Evolutionary conservation across 2,113 vertebrate genomes (phyloP), one percentile per base, ranked within the genome.

Genomic region (Otus sunia): DNA sequence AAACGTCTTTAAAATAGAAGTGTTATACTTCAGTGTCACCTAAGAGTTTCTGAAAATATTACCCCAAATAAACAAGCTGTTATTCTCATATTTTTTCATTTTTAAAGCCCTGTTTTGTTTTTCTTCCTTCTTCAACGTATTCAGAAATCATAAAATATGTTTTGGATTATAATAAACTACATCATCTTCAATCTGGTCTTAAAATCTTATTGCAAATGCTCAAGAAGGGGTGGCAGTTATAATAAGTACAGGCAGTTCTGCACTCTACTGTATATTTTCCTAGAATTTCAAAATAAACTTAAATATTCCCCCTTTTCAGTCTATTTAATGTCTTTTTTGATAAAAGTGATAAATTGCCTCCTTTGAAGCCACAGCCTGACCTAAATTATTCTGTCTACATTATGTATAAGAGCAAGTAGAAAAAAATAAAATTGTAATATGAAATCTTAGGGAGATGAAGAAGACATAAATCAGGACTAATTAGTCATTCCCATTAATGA

Each of bases 371-470:
- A 90, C 88, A 72, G 26, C 19, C 59, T 93, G 71, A 63, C 68
- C 82, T 92, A 85, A 80, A 67, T 97, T 97, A 93, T 80, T 96
- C 93, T 83, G 47, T 82, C 83, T 91, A 43, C 52, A 86, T 95
- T 93, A 73, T 45, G 49, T 86, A 85, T 78, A 85, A 92, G 15
- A 92, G 50, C 62, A 83, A 93, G 56, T 14, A 72, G 63, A 76
- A 75, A 85, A 34, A 60, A 91, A 59, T 39, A 37, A 72, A 97
- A 88, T 27, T 77, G 29, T 43, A 36, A 91, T 86, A 67, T 2
- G 43, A 92, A 82, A 91, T 75, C 66, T 88, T 84, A 18, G 30
- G 29, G 82, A 92, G 47, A 96, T 60, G 75, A 94, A 97, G 72
- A 64, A 87, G 59, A 66, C 32, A 79, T 82, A 88, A 90, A 85